These are phyloP conservation scores for Hypsibius dujardini DNA, from an alignment of 1,140 invertebrate species.

Conservation along the genomic window DNA sequence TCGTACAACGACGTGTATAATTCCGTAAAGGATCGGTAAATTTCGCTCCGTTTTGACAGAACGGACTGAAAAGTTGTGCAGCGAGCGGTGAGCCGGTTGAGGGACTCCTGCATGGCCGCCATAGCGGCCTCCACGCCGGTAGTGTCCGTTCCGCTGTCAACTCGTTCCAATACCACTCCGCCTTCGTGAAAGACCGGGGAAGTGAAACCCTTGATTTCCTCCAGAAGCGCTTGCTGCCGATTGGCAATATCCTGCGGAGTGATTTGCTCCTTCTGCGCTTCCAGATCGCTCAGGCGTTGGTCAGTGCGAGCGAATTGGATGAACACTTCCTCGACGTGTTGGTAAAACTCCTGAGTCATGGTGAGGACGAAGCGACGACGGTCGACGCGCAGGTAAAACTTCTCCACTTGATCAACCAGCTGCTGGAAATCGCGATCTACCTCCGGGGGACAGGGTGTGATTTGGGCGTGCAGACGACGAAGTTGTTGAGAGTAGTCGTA, in stretches of 20 bases:
- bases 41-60: not conserved
- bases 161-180: slow-evolving; percentile 50
- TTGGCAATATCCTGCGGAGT: not conserved
- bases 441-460: slow-evolving; percentile 13
- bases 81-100: not conserved
- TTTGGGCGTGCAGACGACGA: slow-evolving; percentile 3
- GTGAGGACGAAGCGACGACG: not conserved
- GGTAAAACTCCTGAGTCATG: not conserved
- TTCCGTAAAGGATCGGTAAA: not conserved
- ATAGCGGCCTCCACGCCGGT: slow-evolving; percentile 42
- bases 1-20: slow-evolving; percentile 2
- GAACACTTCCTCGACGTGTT: not conserved
- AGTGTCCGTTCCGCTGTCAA: slow-evolving; percentile 40
- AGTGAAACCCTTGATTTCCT: slow-evolving; percentile 47
- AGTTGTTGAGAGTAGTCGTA: slow-evolving; percentile 1
- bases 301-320: not conserved
- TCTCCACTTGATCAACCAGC: slow-evolving; percentile 2
- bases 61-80: not conserved
- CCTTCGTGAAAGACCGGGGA: slow-evolving; percentile 47
- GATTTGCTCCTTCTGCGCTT: slow-evolving; percentile 11
- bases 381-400: slow-evolving; percentile 4
- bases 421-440: not conserved
- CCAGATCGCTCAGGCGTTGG: not conserved
- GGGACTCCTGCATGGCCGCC: not conserved
- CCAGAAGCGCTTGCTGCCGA: slow-evolving; percentile 31